Evolutionary conservation across 1,140 invertebrate species (phyloP).

Genomic region (honey bee (Apis mellifera)): Amel_HAv3.1 CM009944.2:10133001-10133500

Average conservation of each 20-base stretch:
- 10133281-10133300: not conserved
- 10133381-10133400: not conserved
- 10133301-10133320: conserved; percentile 53
- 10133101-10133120: conserved; percentile 41
- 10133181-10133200: conserved; percentile 1
- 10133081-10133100: not conserved
- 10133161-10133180: conserved; percentile 17
- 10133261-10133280: not conserved
- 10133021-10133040: conserved; percentile 51
- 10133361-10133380: conserved; percentile 1
- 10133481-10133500: too few relatives aligned
- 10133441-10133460: too few relatives aligned
- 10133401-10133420: too few relatives aligned
- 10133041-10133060: conserved; percentile 15
- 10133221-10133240: not conserved
- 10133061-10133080: not conserved
- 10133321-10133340: conserved; percentile 59
- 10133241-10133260: not conserved
- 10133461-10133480: too few relatives aligned
- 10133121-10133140: conserved; percentile 63
- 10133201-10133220: not conserved
- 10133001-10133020: too few relatives aligned
- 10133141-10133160: conserved; percentile 44
- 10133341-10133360: conserved; percentile 59
- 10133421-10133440: too few relatives aligned